Evolutionary conservation across 2,888 invertebrate genomes (phyloP), one percentile per base, ranked within the genome.

Genomic region (Unio pictorum): DNA sequence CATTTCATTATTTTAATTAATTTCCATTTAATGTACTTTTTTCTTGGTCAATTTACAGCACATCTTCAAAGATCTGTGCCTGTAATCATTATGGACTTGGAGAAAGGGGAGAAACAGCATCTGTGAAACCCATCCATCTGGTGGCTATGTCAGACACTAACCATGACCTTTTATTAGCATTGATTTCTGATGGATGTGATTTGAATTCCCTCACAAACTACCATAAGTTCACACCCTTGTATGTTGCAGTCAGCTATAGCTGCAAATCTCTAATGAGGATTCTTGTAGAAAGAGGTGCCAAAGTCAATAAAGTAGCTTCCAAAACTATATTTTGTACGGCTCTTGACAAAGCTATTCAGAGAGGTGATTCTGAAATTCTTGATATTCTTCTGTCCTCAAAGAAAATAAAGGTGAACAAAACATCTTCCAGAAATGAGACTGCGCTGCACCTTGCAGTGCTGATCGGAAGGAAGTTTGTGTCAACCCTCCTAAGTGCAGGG

Each of bases 401-500:
- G 15, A 26, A 59, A 17, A 69, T 79, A 26, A 66, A 80, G 45
- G 57, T 81, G 34, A 71, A 81, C 54, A 60, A 64, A 15, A 58
- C 58, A 18, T 69, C 71, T 68, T 69, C 45, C 68, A 69, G 73
- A 28, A 64, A 67, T 20, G 81, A 82, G 59, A 73, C 78, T 20
- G 69, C 77, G 0, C 54, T 81, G 45, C 67, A 76, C 20, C 45
- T 74, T 7, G 74, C 80, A 56, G 71, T 76, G 30, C 68, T 77
- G 30, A 73, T 75, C 23, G 64, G 74, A 65, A 66, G 71, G 34
- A 69, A 76, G 6, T 61, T 72, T 56, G 17, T 56, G 57, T 69
- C 70, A 26, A 63, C 73, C 66, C 68, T 86, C 20, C 63, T 86
- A 58, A 70, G 74, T 17, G 76, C 80, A 28, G 84, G 84, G 8